Evolutionary conservation across 2,113 vertebrate genomes (phyloP).

Genomic region (Pelodiscus sinensis): DNA sequence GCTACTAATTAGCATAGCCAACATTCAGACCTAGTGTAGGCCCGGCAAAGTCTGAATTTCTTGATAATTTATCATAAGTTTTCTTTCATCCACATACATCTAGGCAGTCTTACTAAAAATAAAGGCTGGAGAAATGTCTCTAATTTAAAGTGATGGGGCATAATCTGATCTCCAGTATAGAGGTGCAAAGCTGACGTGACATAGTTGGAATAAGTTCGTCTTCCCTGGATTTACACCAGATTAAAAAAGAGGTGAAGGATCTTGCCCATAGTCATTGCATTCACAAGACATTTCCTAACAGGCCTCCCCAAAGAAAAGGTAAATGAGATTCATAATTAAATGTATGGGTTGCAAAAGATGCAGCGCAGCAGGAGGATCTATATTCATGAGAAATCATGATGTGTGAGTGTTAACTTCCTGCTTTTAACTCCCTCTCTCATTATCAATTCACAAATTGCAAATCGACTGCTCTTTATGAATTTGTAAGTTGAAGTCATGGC

Average conservation of each 20-base stretch:
- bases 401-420: neutral
- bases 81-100: neutral
- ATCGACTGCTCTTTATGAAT: neutral
- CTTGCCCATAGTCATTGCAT: neutral
- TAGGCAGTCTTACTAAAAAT: neutral
- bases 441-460: neutral
- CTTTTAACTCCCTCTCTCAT: neutral
- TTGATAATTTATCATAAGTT: neutral
- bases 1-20: neutral
- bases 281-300: conserved; percentile 21
- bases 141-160: neutral
- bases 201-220: neutral
- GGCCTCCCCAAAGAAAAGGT: conserved; percentile 19
- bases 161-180: neutral
- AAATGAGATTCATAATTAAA: conserved; percentile 16
- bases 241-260: conserved; percentile 19
- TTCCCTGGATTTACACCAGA: neutral
- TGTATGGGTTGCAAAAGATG: neutral
- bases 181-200: neutral
- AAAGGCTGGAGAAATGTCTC: neutral
- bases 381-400: neutral
- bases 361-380: neutral
- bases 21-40: neutral
- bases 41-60: neutral
- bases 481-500: neutral